Evolutionary conservation across 2,113 vertebrate species (phyloP).

Genomic region (Eupsittula cactorum): DNA sequence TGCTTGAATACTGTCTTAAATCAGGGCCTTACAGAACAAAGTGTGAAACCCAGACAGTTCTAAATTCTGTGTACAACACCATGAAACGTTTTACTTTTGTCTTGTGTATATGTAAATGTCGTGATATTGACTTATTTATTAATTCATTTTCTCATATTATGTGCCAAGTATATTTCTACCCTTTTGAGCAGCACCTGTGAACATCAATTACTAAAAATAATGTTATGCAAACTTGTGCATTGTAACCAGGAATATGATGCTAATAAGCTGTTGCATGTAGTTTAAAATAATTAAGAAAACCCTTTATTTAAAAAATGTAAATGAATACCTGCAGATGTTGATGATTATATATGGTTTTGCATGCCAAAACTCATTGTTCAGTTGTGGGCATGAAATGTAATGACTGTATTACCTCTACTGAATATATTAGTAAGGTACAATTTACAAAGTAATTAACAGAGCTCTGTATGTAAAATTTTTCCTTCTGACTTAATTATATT

Average conservation of each 20-base stretch:
- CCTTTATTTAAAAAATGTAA: slow-evolving; percentile 80
- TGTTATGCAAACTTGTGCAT: slow-evolving; percentile 72
- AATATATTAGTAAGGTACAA: slow-evolving; percentile 81
- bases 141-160: slow-evolving; percentile 7
- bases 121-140: slow-evolving; percentile 56
- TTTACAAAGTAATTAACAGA: slow-evolving; percentile 84
- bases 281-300: slow-evolving; percentile 49
- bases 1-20: background rate
- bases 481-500: slow-evolving; percentile 82
- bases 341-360: slow-evolving; percentile 80
- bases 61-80: background rate
- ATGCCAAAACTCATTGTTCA: slow-evolving; percentile 82
- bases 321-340: slow-evolving; percentile 75
- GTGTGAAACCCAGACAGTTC: background rate
- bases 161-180: slow-evolving; percentile 25
- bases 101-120: slow-evolving; percentile 53
- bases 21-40: background rate
- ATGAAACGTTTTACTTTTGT: background rate
- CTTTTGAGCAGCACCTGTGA: slow-evolving; percentile 22
- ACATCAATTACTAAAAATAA: slow-evolving; percentile 63
- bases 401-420: slow-evolving; percentile 80
- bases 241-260: slow-evolving; percentile 73
- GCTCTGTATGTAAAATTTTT: slow-evolving; percentile 80
- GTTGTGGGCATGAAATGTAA: slow-evolving; percentile 81
- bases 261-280: slow-evolving; percentile 81